Base-by-base conservation (phyloP, 2,797 vertebrate species). In the Lagocephalus sceleratus region DNA sequence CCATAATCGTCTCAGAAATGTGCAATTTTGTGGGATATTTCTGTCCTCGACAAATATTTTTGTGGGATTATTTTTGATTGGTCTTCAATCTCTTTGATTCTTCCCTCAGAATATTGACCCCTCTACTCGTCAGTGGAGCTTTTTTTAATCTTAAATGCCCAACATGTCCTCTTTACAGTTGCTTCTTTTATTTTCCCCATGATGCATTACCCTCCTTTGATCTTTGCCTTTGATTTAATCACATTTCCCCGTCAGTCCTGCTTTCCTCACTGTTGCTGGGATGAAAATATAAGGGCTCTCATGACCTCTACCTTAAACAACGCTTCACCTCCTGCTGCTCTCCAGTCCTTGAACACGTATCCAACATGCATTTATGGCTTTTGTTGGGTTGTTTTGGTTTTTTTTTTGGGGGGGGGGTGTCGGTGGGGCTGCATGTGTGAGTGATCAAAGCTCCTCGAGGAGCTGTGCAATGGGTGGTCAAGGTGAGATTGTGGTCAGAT, bases 241-340 rank as follows among this genome's bases (percentile, higher is more conserved):
- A 8, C 59, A 63, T 58, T 46, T 6, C 2, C 66, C 57, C 65
- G 22, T 43, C 60, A 60, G 78, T 78, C 81, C 71, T 73, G 70
- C 63, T 75, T 55, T 73, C 79, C 75, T 72, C 73, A 58, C 62
- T 61, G 63, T 73, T 79, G 78, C 78, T 82, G 79, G 77, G 85
- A 85, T 88, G 62, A 71, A 85, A 85, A 84, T 79, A 61, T 84
- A 91, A 92, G 90, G 90, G 90, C 90, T 92, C 86, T 77, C 84
- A 78, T 87, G 71, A 78, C 79, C 68, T 74, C 76, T 79, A 76
- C 77, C 74, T 82, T 75, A 54, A 76, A 75, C 76, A 75, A 78
- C 76, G 47, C 73, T 12, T 75, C 79, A 74, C 82, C 71, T 77
- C 73, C 76, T 73, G 74, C 74, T 77, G 65, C 74, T 75, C 67